phyloP scores from a whole-genome alignment of 2,888 invertebrate species.

The Ichneumon xanthorius region DNA sequence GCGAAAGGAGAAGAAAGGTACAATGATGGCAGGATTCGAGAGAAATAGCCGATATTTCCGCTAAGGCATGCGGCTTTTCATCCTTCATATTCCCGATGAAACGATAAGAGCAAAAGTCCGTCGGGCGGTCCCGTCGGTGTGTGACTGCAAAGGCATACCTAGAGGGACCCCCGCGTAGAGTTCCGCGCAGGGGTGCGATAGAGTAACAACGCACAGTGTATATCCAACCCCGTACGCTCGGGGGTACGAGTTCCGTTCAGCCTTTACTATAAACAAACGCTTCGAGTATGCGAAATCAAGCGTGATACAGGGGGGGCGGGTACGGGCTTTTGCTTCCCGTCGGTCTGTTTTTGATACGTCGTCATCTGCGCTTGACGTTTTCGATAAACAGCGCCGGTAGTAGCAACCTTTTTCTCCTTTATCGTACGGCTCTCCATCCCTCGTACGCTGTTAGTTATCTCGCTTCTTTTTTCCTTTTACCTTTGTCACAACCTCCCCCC shows the following conservation, averaged over 20 bases:
- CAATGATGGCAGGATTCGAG: constrained; percentile 27
- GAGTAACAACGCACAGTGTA: constrained; percentile 26
- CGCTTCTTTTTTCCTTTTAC: constrained; percentile 59
- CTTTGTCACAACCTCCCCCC: constrained; percentile 2
- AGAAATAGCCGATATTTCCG: constrained; percentile 39
- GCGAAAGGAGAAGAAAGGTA: neutral
- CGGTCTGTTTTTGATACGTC: constrained; percentile 66
- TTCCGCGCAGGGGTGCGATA: constrained; percentile 18
- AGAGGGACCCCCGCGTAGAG: constrained; percentile 3
- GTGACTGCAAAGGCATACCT: constrained; percentile 12
- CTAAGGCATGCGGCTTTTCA: constrained; percentile 23
- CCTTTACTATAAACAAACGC: constrained; percentile 74
- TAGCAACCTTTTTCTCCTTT: constrained; percentile 62
- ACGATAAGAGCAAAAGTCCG: constrained; percentile 65
- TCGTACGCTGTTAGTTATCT: constrained; percentile 50
- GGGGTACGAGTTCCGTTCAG: constrained; percentile 38
- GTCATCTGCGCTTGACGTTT: constrained; percentile 80
- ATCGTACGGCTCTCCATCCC: constrained; percentile 14
- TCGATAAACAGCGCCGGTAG: constrained; percentile 79
- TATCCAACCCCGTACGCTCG: neutral
- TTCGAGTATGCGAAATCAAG: constrained; percentile 73
- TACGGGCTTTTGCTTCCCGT: constrained; percentile 61
- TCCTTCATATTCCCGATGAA: constrained; percentile 59
- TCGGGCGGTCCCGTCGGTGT: constrained; percentile 13
- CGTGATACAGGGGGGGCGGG: constrained; percentile 57